phyloP scores from a whole-genome alignment of 2,888 invertebrate species.

The Desoria tigrina region DNA sequence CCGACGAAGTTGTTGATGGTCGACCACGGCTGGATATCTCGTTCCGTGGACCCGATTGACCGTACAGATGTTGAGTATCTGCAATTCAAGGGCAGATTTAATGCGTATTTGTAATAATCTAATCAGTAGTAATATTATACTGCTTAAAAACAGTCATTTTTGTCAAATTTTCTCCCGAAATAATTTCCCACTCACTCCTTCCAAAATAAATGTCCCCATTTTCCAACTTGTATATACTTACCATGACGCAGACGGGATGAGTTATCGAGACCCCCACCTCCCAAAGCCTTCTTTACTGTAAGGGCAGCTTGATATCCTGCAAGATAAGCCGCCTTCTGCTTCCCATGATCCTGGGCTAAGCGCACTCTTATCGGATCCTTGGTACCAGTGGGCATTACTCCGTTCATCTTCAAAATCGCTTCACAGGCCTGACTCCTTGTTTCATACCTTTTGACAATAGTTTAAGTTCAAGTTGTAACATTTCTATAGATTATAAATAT shows the following conservation, averaged over 20 bases:
- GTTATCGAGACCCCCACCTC: neutral
- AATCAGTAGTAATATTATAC: too few species aligned
- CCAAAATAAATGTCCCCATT: too few species aligned
- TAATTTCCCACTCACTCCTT: too few species aligned
- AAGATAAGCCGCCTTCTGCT: conserved; percentile 22
- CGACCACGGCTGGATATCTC: neutral
- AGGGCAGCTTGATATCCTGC: conserved; percentile 15
- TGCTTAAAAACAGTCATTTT: too few species aligned
- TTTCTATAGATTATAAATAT: neutral
- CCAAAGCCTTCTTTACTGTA: conserved; percentile 2
- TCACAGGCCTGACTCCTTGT: conserved; percentile 85
- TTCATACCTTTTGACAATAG: conserved; percentile 71
- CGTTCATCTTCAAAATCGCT: conserved; percentile 78
- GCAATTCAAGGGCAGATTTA: too few species aligned
- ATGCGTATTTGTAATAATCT: too few species aligned
- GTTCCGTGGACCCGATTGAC: neutral
- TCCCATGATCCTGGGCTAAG: conserved; percentile 80
- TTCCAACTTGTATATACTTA: too few species aligned
- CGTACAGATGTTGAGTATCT: neutral
- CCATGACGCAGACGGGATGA: neutral
- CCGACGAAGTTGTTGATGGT: neutral
- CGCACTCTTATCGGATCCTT: conserved; percentile 74
- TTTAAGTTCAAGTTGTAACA: conserved; percentile 39
- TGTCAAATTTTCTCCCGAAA: too few species aligned
- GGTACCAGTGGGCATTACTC: conserved; percentile 78